A percentile compares a stretch with the other conserved stretches of the same genome.
Conservation (phyloP, 2,113 vertebrate species). For the Ciconia boyciana region DNA sequence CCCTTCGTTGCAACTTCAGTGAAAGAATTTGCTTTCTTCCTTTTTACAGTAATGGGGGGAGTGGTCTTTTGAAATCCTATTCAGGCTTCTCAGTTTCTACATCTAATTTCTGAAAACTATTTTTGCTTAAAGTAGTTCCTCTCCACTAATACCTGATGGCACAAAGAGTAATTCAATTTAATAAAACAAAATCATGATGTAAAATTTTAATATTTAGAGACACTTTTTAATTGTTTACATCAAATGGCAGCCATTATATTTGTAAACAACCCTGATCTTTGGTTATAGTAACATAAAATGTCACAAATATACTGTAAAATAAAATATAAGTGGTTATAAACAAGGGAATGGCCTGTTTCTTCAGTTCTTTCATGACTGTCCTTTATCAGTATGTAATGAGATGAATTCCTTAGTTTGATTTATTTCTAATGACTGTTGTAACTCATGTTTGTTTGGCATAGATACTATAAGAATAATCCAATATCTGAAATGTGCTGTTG, state of each 20-base stretch:
- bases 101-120: slow-evolving; percentile 72
- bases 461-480: neutral
- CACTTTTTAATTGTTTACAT: slow-evolving; percentile 76
- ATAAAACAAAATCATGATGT: slow-evolving; percentile 71
- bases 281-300: slow-evolving; percentile 72
- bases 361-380: neutral
- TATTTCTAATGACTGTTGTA: neutral
- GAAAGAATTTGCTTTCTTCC: slow-evolving; percentile 66
- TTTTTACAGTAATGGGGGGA: slow-evolving; percentile 57
- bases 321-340: slow-evolving; percentile 75
- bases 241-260: slow-evolving; percentile 74
- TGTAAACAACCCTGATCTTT: slow-evolving; percentile 73
- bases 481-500: neutral
- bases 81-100: slow-evolving; percentile 59
- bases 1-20: slow-evolving; percentile 66
- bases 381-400: neutral
- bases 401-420: neutral
- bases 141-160: slow-evolving; percentile 62
- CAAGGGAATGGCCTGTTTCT: neutral
- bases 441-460: neutral
- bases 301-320: slow-evolving; percentile 80
- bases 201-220: slow-evolving; percentile 78
- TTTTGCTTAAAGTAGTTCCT: slow-evolving; percentile 72
- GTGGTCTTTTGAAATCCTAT: slow-evolving; percentile 51
- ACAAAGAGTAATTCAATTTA: slow-evolving; percentile 68